These are phyloP conservation scores for Betta splendens DNA, from an alignment of 2,797 vertebrate genomes.

Conservation along the genomic window DNA sequence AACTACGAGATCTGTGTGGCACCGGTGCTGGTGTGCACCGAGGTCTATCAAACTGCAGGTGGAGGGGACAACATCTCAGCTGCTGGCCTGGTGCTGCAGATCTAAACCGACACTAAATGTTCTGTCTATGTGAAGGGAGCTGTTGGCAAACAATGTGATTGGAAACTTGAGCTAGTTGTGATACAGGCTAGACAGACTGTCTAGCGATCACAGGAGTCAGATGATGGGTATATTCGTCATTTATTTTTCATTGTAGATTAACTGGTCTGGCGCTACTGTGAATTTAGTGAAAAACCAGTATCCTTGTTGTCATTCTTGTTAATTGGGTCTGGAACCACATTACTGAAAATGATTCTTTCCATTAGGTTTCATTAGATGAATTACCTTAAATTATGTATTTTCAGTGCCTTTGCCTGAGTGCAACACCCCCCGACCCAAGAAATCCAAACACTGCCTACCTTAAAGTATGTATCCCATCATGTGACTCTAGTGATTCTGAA, in stretches of 20 bases:
- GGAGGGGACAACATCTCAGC: constrained; percentile 89
- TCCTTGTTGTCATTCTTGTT: not conserved
- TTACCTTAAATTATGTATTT: not conserved
- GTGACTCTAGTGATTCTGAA: constrained; percentile 33
- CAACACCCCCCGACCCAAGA: too few species aligned
- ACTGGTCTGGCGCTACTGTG: not conserved
- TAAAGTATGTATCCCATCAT: constrained; percentile 28
- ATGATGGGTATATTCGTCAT: constrained; percentile 38
- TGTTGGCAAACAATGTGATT: constrained; percentile 26
- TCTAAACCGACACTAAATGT: constrained; percentile 61
- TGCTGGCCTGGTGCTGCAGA: constrained; percentile 87
- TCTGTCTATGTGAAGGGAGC: constrained; percentile 19
- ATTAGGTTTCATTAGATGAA: not conserved
- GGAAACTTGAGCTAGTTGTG: constrained; percentile 48
- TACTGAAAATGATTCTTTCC: not conserved
- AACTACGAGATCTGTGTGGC: constrained; percentile 87
- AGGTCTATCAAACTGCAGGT: constrained; percentile 88
- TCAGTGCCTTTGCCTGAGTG: not conserved
- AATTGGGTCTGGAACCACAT: not conserved
- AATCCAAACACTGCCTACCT: not conserved
- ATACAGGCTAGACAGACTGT: constrained; percentile 29
- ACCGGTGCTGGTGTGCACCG: constrained; percentile 87
- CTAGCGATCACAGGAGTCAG: constrained; percentile 40
- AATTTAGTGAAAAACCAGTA: constrained; percentile 1
- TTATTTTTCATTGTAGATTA: constrained; percentile 17